These are phyloP conservation scores for Monochamus saltuarius DNA, from an alignment of 1,140 invertebrate genomes.

Conservation along the genomic window DNA sequence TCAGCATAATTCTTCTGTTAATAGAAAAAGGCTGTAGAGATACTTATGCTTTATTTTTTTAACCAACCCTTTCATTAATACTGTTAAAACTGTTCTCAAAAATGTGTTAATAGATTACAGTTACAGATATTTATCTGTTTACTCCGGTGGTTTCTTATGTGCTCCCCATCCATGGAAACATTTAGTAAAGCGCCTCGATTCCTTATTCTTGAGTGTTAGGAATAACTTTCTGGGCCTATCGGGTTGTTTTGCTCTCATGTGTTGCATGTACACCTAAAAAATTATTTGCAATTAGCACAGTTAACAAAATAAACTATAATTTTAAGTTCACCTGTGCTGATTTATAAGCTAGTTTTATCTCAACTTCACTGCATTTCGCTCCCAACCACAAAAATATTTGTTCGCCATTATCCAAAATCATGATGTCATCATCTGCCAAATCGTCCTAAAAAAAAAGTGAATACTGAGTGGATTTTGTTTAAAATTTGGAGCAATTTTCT, in stretches of 20 bases:
- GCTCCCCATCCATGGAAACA: slow-evolving; percentile 98
- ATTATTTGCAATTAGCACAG: slow-evolving; percentile 11
- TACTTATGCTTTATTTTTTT: background rate
- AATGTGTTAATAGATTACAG: background rate
- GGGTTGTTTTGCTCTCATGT: slow-evolving; percentile 93
- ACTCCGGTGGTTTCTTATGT: slow-evolving; percentile 72
- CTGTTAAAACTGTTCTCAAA: slow-evolving; percentile 2
- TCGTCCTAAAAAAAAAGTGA: slow-evolving; percentile 74
- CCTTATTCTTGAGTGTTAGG: slow-evolving; percentile 96
- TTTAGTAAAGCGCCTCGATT: slow-evolving; percentile 91
- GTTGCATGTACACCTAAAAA: slow-evolving; percentile 93
- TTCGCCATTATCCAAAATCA: slow-evolving; percentile 98
- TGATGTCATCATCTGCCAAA: slow-evolving; percentile 98
- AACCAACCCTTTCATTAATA: background rate
- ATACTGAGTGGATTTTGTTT: too few species aligned
- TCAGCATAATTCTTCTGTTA: background rate
- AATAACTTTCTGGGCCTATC: slow-evolving; percentile 89
- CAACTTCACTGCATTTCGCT: slow-evolving; percentile 93
- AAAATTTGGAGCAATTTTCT: too few species aligned
- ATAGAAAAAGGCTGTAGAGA: slow-evolving; percentile 4
- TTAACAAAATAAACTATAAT: slow-evolving; percentile 5
- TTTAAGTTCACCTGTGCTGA: slow-evolving; percentile 81
- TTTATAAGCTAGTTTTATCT: slow-evolving; percentile 98
- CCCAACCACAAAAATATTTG: slow-evolving; percentile 99
- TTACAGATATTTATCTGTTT: slow-evolving; percentile 34